Percentiles rank a stretch among this genome's conserved stretches.
These are phyloP conservation scores for Furcifer pardalis DNA, from an alignment of 2,797 vertebrate genomes.

Conservation along the genomic window DNA sequence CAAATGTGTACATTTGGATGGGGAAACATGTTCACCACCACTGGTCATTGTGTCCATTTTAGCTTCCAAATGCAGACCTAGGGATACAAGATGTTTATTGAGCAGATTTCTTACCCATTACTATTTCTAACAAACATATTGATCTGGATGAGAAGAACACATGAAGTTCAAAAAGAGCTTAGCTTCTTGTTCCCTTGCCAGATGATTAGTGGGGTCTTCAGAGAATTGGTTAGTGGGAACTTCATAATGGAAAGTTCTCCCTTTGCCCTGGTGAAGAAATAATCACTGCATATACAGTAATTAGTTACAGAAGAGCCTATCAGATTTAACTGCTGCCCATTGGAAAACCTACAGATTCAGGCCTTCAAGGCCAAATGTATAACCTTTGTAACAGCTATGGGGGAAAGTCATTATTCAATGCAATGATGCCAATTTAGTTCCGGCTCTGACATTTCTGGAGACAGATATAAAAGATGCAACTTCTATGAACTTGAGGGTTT, in stretches of 20 bases:
- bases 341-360: constrained; percentile 46
- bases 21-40: background rate
- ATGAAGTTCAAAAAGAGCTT: constrained; percentile 21
- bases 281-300: constrained; percentile 8
- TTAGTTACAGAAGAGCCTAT: constrained; percentile 30
- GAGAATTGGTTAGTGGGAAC: constrained; percentile 24
- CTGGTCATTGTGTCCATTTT: background rate
- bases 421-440: constrained; percentile 31
- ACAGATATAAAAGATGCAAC: constrained; percentile 8
- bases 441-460: constrained; percentile 27
- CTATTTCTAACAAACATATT: background rate
- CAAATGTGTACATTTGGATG: background rate
- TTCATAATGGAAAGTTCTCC: constrained; percentile 32
- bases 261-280: constrained; percentile 28
- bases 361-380: constrained; percentile 14
- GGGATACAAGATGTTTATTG: background rate
- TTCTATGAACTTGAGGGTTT: background rate
- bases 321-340: constrained; percentile 19
- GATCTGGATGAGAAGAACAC: background rate
- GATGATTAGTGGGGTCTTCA: constrained; percentile 36
- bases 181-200: constrained; percentile 8
- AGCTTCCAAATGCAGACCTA: background rate
- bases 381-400: constrained; percentile 30
- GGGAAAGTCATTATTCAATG: constrained; percentile 36
- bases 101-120: background rate